Base-by-base conservation (phyloP, 1,140 invertebrate species). In the Rhagoletis zephyria region DNA sequence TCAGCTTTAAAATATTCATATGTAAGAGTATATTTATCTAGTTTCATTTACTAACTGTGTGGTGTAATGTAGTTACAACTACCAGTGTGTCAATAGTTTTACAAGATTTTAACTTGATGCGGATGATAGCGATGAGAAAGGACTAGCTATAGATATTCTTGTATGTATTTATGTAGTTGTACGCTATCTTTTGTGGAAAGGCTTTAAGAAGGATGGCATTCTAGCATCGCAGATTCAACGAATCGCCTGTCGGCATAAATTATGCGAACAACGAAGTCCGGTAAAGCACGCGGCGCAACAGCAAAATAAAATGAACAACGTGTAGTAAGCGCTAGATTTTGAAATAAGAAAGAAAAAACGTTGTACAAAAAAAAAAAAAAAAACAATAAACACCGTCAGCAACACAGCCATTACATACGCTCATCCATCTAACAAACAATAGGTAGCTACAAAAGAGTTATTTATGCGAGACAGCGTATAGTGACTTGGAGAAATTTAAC, bases 231-330 rank as follows among this genome's bases (percentile, higher is more conserved):
- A 81, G 74, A 51, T 48, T 74, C 70, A 74, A 40, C 45, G 70
- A 74, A 81, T 81, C 48, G 56, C 74, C 48, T 56, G 74, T 81
- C 74, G 74, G 74, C 74, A 81, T 81, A 81, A 81, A 81, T 81
- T 81, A 81, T 81, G 48, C 19, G 74, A 45, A 81, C 74, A 81
- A 56, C 30, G 2, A 30, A 19, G 42, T 3, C 30, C 64, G 9
- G 64, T 67, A 67, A 67, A 67, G 64, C 30, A 67, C 19, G 64
- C 4, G 64, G 64, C 30, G 64, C 64, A 67, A 9, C 64, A 67
- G 40, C 64, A 67, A 19, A 10, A 5, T 56, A 10, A 67, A 67
- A 12, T 42, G 40, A 67, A 67, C 30, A 67, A 67, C 64, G 40
- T 56, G 40, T 12, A 59, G 56, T 12, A 59, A 59, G 6, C 6